phyloP scores from a whole-genome alignment of 2,113 vertebrate species.

The Hemiprocne comata region DNA sequence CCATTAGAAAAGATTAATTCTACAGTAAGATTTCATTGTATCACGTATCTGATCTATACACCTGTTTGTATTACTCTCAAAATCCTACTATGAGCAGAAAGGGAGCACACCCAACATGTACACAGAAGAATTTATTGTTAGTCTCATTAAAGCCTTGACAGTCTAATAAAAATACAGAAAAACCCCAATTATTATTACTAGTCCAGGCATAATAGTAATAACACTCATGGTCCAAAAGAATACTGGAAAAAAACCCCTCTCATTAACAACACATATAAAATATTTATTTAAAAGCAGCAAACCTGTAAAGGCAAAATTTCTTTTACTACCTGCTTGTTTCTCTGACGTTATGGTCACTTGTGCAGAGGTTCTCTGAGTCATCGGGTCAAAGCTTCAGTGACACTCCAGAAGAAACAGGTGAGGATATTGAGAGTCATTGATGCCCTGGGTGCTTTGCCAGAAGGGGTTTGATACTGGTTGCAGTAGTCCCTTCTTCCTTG shows the following conservation, averaged over 20 bases:
- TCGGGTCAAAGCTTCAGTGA: background rate
- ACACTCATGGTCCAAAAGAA: background rate
- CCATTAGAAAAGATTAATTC: background rate
- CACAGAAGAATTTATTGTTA: background rate
- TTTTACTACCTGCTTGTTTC: background rate
- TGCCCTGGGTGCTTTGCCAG: background rate
- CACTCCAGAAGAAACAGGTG: background rate
- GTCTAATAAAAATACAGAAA: background rate
- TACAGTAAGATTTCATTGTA: background rate
- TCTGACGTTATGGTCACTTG: background rate
- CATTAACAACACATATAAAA: background rate
- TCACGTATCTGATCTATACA: background rate
- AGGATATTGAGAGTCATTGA: background rate
- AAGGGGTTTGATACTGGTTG: background rate
- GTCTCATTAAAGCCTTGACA: background rate
- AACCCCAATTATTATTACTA: background rate
- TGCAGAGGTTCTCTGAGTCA: background rate
- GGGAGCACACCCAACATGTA: background rate
- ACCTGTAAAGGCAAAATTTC: background rate
- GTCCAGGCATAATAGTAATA: background rate
- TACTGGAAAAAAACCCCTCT: fast-evolving
- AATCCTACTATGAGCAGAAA: background rate
- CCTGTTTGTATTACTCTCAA: background rate
- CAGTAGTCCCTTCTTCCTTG: background rate
- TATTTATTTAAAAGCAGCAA: background rate